phyloP scores from a whole-genome alignment of 1,140 invertebrate species.

The Maconellicoccus hirsutus region DNA sequence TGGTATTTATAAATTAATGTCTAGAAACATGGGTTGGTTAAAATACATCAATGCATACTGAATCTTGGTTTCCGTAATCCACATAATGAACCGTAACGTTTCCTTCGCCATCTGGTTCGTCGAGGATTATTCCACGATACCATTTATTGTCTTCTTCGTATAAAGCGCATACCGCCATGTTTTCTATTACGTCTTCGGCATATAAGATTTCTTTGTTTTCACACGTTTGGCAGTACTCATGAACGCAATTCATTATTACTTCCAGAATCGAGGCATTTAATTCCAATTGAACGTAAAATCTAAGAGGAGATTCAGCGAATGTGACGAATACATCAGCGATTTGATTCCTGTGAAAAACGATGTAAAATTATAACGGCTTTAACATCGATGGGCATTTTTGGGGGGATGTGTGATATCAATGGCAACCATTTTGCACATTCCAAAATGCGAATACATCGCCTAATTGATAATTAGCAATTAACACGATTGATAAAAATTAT shows the following conservation, averaged over 20 bases:
- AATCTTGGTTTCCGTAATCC: slow-evolving; percentile 65
- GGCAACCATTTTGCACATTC: too few relatives aligned
- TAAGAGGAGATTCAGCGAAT: slow-evolving; percentile 53
- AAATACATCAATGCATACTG: slow-evolving; percentile 29
- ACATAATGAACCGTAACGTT: slow-evolving; percentile 49
- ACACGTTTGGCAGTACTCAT: slow-evolving; percentile 27
- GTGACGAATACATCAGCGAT: slow-evolving; percentile 47
- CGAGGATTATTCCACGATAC: slow-evolving; percentile 40
- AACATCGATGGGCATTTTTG: not conserved
- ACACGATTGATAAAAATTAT: too few relatives aligned
- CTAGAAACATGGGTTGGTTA: not conserved
- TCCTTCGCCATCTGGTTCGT: slow-evolving; percentile 35
- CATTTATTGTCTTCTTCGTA: slow-evolving; percentile 57
- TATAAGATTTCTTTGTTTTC: slow-evolving; percentile 31
- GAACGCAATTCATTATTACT: slow-evolving; percentile 30
- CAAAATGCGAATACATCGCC: too few relatives aligned
- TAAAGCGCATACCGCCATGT: slow-evolving; percentile 57
- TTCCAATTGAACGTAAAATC: slow-evolving; percentile 58
- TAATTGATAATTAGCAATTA: too few relatives aligned
- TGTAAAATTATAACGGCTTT: too few relatives aligned
- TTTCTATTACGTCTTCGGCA: slow-evolving; percentile 39
- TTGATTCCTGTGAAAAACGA: slow-evolving; percentile 26
- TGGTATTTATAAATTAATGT: not conserved
- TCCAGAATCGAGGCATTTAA: slow-evolving; percentile 43
- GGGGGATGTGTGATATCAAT: too few relatives aligned